Evolutionary conservation across 2,113 vertebrate species (phyloP).

Genomic region (Dromiciops gliroides): DNA sequence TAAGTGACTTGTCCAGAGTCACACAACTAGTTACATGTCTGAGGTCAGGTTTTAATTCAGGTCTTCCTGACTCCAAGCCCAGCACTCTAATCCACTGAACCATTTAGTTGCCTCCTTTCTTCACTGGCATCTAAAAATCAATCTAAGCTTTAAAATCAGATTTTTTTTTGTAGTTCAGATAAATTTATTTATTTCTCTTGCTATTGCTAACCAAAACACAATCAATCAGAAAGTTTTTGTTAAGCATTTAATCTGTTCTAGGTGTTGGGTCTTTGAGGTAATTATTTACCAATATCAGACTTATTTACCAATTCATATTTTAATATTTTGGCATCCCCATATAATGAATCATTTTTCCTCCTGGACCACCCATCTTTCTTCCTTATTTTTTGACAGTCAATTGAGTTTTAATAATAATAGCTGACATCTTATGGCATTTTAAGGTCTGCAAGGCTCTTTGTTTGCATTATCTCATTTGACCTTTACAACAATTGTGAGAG

Average conservation of each 20-base stretch:
- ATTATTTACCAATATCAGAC: not conserved
- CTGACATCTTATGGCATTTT: not conserved
- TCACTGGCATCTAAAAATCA: not conserved
- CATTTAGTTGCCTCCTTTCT: not conserved
- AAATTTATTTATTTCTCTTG: not conserved
- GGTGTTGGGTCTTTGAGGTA: not conserved
- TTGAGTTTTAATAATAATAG: not conserved
- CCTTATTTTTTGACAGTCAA: not conserved
- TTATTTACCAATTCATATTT: conserved; percentile 33
- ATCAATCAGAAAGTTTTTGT: no score
- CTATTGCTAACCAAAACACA: not conserved
- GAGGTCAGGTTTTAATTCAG: not conserved
- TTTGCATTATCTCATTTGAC: not conserved
- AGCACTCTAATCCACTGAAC: not conserved
- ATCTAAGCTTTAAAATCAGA: conserved; percentile 3
- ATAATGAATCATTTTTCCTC: conserved; percentile 1
- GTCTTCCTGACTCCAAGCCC: not conserved
- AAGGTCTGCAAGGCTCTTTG: not conserved
- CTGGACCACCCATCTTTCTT: not conserved
- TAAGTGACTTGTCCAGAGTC: not conserved
- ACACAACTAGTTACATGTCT: not conserved
- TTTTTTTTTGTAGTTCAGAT: not conserved
- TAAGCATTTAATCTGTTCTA: not conserved
- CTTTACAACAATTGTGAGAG: not conserved
- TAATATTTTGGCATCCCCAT: not conserved